Evolutionary conservation across 2,113 vertebrate genomes (phyloP).

Genomic region (Tyto alba): DNA sequence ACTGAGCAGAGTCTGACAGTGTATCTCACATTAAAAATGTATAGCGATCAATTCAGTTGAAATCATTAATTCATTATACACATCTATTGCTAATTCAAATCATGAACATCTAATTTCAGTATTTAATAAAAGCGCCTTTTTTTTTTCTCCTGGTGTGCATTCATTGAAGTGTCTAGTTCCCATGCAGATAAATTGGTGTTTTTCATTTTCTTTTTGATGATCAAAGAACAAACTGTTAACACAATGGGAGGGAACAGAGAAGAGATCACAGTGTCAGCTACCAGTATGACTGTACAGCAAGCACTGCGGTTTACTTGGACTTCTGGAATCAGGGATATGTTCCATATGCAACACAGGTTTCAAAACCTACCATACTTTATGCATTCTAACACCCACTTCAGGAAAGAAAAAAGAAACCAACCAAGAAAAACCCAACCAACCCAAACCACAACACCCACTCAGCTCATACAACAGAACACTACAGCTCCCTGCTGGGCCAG

Average conservation of each 20-base stretch:
- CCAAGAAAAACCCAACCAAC: not conserved
- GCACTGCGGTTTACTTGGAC: too few species aligned
- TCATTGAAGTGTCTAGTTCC: not conserved
- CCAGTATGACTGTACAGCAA: not conserved
- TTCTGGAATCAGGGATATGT: not conserved
- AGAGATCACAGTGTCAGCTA: not conserved
- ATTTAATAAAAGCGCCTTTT: not conserved
- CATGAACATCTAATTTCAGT: not conserved
- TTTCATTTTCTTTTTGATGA: not conserved
- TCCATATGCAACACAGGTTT: not conserved
- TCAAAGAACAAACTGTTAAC: not conserved
- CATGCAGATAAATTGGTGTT: accelerated
- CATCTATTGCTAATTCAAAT: not conserved
- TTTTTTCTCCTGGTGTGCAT: not conserved
- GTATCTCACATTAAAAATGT: not conserved
- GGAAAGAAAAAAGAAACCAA: not conserved
- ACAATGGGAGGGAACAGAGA: not conserved
- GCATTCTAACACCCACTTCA: not conserved
- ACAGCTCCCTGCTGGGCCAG: not conserved
- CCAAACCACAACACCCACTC: not conserved
- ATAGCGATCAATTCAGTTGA: not conserved
- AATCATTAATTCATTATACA: not conserved
- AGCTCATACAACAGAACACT: not conserved
- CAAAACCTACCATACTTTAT: not conserved
- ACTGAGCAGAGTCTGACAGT: not conserved